Conservation (phyloP, 2,113 vertebrate genomes). For the Plestiodon gilberti region DNA sequence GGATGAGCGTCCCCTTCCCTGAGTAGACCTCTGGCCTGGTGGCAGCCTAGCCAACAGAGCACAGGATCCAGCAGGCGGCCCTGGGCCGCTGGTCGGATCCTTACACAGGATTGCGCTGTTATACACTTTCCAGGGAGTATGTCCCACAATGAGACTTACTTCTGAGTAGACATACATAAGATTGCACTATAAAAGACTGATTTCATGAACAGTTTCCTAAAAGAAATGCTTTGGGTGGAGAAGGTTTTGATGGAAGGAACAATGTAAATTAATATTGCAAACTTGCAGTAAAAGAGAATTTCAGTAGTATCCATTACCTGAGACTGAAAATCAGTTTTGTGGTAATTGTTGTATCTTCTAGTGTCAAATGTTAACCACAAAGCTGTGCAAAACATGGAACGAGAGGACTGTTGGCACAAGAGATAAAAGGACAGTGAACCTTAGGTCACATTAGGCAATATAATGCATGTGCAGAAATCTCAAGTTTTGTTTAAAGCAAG, state of each 20-base stretch:
- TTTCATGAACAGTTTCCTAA: background rate
- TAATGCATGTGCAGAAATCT: background rate
- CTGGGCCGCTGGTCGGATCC: too few species aligned
- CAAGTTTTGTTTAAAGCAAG: background rate
- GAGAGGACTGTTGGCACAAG: background rate
- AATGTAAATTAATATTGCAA: background rate
- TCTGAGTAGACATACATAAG: too few species aligned
- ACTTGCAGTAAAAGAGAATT: background rate
- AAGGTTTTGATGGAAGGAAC: background rate
- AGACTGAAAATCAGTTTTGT: background rate
- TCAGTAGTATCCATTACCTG: background rate
- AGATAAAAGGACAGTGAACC: background rate
- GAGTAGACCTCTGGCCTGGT: too few species aligned
- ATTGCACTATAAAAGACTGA: too few species aligned
- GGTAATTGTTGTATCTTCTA: constrained; percentile 3
- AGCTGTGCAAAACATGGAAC: background rate
- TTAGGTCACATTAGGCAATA: background rate
- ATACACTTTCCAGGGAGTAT: too few species aligned
- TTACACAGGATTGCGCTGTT: too few species aligned
- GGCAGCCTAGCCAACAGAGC: too few species aligned
- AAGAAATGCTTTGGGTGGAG: background rate
- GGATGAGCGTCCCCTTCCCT: too few species aligned
- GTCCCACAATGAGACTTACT: too few species aligned
- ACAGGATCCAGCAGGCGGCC: too few species aligned
- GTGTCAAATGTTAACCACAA: constrained; percentile 17